Base-by-base conservation (phyloP, 2,888 invertebrate species). In the Myopa testacea region DNA sequence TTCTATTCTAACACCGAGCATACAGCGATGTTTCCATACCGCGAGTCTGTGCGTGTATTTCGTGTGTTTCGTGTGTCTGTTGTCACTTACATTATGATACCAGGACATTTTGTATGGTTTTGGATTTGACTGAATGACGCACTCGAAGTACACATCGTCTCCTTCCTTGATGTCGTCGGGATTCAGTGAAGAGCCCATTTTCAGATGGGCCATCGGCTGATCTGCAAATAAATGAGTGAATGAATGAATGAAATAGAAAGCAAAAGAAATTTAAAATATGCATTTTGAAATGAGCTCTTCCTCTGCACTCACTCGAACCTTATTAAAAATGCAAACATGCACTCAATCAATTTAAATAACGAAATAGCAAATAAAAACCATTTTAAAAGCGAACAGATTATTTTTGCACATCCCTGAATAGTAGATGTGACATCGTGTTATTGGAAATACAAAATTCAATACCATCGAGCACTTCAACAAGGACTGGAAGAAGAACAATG, bases 91-190 rank as follows among this genome's bases (percentile, higher is more conserved):
- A 86, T 94, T 94, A 88, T 96, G 95, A 88, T 94, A 96, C 96
- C 96, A 96, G 79, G 94, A 93, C 84, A 96, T 93, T 87, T 95
- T 94, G 90, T 95, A 94, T 52, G 93, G 93, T 86, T 94, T 94
- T 26, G 96, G 96, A 90, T 96, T 96, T 72, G 96, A 94, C 86
- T 93, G 92, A 81, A 96, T 95, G 82, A 93, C 93, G 89, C 96
- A 96, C 88, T 96, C 96, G 89, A 96, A 96, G 89, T 96, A 96
- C 78, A 95, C 96, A 89, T 96, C 96, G 86, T 95, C 96, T 55
- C 95, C 95, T 90, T 96, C 96, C 89, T 96, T 96, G 87, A 96
- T 96, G 89, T 95, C 94, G 83, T 95, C 94, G 12, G 96, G 95
- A 89, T 95, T 95, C 83, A 96, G 90, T 84, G 93, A 95, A 81